phyloP scores from a whole-genome alignment of 2,888 invertebrate genomes.

The Stenichneumon culpator region DNA sequence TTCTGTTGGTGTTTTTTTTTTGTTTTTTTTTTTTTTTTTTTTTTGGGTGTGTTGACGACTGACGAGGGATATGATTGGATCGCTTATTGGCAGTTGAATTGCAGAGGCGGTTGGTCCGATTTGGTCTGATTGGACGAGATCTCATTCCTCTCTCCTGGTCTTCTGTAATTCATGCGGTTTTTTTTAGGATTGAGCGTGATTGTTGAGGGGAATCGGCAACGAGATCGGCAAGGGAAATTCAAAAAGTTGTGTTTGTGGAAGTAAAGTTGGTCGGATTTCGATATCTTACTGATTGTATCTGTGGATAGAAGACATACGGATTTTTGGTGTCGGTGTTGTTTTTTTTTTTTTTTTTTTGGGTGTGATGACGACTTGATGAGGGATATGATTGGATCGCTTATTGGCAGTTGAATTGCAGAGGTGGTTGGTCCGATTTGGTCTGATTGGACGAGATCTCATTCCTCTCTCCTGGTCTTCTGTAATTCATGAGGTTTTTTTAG shows the following conservation, averaged over 20 bases:
- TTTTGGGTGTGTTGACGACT: neutral
- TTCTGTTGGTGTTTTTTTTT: neutral
- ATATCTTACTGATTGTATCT: too few relatives aligned
- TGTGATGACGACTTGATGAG: neutral
- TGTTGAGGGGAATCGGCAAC: too few relatives aligned
- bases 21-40: neutral
- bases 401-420: constrained; percentile 36
- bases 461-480: neutral
- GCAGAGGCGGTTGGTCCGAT: constrained; percentile 1
- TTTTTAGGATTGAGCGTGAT: too few relatives aligned
- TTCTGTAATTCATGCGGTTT: too few relatives aligned
- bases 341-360: neutral
- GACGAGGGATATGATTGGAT: constrained; percentile 54
- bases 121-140: constrained; percentile 48
- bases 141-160: neutral
- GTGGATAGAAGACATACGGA: neutral
- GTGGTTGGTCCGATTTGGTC: constrained; percentile 17
- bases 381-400: too few relatives aligned
- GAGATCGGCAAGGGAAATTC: too few relatives aligned
- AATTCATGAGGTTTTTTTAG: too few relatives aligned
- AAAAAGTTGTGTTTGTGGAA: too few relatives aligned
- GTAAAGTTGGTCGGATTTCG: neutral
- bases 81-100: constrained; percentile 52
- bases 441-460: constrained; percentile 41
- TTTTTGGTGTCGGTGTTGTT: neutral